Base-by-base conservation (phyloP, 2,797 vertebrate species). In the Bovichtus variegatus region DNA sequence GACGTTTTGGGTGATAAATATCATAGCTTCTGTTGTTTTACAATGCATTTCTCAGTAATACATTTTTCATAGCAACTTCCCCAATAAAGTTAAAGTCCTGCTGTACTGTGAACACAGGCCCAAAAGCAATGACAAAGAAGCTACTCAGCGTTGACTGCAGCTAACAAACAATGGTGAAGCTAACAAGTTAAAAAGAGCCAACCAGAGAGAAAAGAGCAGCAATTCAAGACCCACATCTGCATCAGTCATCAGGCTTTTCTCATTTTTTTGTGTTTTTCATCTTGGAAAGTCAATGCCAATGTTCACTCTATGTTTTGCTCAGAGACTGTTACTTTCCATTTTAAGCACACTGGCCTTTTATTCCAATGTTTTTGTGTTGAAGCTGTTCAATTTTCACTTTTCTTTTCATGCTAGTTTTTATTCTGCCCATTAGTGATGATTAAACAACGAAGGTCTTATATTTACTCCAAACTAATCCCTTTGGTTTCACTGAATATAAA, bases 251-350 rank as follows among this genome's bases (percentile, higher is more conserved):
- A 21, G 74, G 80, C 62, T 60, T 84, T 78, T 69, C 78, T 60
- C 73, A 50, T 79, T 69, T 72, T 34, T 60, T 40, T 76, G 50
- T 46, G 23, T 41, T 54, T 83, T 81, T 84, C 41, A 81, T 85
- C 76, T 75, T 51, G 1, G 34, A 80, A 80, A 81, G 66, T 76
- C 67, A 59, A 41, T 44, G 53, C 40, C 49, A 49, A 25, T 59
- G 46, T 81, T 86, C 62, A n/a, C 47, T 74, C 51, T 54, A 29
- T 38, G 3, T 79, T 84, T 73, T 61, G 63, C 61, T 80, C 59
- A 23, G 27, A 82, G 67, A 71, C 12, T 7, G n/a, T 49, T 29
- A 6, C 55, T 75, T 43, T 78, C 59, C 66, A 78, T 78, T 69
- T 66, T 49, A 67, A 65, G 40, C 47, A 41, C n/a, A 36, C 6